Base-by-base conservation (phyloP, 1,140 invertebrate genomes). In the Psix sp. region DNA sequence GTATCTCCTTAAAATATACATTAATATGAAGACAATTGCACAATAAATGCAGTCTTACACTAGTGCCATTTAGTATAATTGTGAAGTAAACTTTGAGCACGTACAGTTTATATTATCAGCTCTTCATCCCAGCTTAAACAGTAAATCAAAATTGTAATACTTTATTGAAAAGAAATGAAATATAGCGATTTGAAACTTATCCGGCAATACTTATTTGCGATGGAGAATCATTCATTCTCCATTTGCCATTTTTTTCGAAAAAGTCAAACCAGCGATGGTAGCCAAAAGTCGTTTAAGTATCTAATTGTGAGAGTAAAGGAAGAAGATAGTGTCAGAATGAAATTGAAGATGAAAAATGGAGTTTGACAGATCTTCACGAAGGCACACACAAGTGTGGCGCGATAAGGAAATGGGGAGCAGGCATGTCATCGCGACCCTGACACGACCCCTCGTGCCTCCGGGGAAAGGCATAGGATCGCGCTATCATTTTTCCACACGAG, bases 401-500 rank as follows among this genome's bases (percentile, higher is more conserved):
- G 80, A 78, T 80, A 85, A 81, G 84, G 74, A 65, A 81, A 81
- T 84, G 79, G 71, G 71, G 74, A 74, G 57, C 74, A 65, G 33
- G 17, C 39, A 18, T 14, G 62, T 43, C 60, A 42, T 40, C 14
- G 31, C 65, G 38, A 46, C 43, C 54, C 70, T 26, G 51, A 20
- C 39, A 38, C 42, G 43, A 56, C 49, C 29, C 26, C 39, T 39
- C 35, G 51, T 66, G 36, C 60, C 51, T 76, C 70, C 74, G 15
- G 66, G 65, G 70, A 79, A 80, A 82, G 81, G 35, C 62, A 48
- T 76, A 74, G 76, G 66, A 60, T 67, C 67, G 40, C 76, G 81
- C 82, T 85, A 84, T 84, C 83, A 81, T 84, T 83, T 84, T 84
- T 84, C 83, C 83, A 81, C 83, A 84, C 83, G 83, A 82, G 78